These are phyloP conservation scores for Barnardius zonarius DNA, from an alignment of 2,113 vertebrate species.

Conservation along the genomic window DNA sequence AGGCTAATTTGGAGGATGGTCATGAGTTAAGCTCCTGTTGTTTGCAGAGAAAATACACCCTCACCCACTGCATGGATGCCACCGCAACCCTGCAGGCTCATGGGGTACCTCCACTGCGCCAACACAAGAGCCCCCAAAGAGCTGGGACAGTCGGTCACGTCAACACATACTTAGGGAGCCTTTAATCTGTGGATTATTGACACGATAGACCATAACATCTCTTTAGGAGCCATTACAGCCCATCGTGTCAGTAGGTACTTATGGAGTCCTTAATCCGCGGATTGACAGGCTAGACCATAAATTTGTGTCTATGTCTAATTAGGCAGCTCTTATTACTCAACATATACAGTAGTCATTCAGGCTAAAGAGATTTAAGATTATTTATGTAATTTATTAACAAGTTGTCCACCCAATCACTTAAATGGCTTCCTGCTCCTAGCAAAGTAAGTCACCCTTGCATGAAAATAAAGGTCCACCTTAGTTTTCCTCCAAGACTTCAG, in stretches of 20 bases:
- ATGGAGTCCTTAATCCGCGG: neutral
- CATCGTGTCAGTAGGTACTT: slow-evolving; percentile 40
- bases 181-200: slow-evolving; percentile 64
- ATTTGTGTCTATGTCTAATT: slow-evolving; percentile 45
- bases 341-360: neutral
- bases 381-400: neutral
- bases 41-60: neutral
- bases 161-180: slow-evolving; percentile 14
- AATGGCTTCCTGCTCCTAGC: neutral
- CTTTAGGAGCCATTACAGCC: slow-evolving; percentile 48
- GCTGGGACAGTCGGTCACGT: neutral
- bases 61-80: neutral
- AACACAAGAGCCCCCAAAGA: neutral
- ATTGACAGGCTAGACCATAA: slow-evolving; percentile 58
- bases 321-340: slow-evolving; percentile 38
- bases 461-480: neutral
- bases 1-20: neutral
- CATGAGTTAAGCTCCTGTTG: neutral
- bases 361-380: slow-evolving; percentile 9
- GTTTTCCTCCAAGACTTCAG: neutral
- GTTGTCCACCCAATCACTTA: neutral
- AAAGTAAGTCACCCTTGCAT: neutral
- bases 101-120: neutral
- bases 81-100: accelerated
- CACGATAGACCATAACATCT: slow-evolving; percentile 45